phyloP scores from a whole-genome alignment of 2,797 vertebrate genomes.

The Chelmon rostratus region DNA sequence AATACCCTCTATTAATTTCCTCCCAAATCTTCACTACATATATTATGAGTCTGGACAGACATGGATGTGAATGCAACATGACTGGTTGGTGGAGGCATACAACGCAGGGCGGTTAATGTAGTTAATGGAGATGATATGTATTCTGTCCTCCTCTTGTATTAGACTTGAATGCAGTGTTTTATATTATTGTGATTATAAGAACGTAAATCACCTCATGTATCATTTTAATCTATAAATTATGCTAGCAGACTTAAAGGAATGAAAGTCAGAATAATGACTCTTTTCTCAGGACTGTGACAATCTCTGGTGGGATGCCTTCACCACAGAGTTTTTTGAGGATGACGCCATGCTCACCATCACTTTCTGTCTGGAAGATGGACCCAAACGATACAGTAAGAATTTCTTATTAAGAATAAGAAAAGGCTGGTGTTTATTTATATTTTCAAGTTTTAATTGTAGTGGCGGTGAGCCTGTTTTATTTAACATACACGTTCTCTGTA shows the following conservation, averaged over 20 bases:
- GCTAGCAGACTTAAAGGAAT: not conserved
- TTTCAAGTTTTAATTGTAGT: not conserved
- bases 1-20: not conserved
- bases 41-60: no score
- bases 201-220: not conserved
- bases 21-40: no score
- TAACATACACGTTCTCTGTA: no score
- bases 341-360: constrained; percentile 98
- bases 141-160: not conserved
- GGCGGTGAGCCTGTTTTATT: not conserved
- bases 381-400: constrained; percentile 98
- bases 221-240: not conserved
- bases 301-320: constrained; percentile 99
- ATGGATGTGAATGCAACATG: no score
- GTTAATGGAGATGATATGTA: not conserved
- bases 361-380: constrained; percentile 99
- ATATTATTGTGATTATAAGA: not conserved
- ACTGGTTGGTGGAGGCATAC: no score
- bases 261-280: not conserved
- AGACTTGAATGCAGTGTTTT: not conserved
- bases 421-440: not conserved
- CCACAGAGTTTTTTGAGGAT: constrained; percentile 99
- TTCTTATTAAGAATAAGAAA: not conserved
- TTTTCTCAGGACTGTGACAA: constrained; percentile 95
- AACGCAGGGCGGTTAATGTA: no score